phyloP scores from a whole-genome alignment of 1,140 invertebrate species.

The Drosophila equinoxialis region DNA sequence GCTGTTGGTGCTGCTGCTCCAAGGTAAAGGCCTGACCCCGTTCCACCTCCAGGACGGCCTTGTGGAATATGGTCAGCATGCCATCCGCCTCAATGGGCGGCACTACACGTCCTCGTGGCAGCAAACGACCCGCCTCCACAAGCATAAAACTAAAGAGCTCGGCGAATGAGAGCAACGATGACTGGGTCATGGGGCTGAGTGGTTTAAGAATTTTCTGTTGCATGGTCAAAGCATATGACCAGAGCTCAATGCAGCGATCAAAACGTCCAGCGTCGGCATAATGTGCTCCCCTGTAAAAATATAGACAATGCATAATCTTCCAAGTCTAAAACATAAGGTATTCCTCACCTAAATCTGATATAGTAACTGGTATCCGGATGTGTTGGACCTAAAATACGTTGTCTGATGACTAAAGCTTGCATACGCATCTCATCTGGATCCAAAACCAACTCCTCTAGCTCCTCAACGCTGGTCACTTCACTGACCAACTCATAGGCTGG shows the following conservation, averaged over 20 bases:
- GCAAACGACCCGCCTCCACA: slow-evolving; percentile 88
- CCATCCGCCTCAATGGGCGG: slow-evolving; percentile 91
- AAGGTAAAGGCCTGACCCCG: slow-evolving; percentile 81
- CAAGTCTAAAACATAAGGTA: too few species aligned
- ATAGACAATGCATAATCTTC: too few species aligned
- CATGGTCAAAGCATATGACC: slow-evolving; percentile 99
- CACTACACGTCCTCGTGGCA: slow-evolving; percentile 88
- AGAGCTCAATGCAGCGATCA: slow-evolving; percentile 94
- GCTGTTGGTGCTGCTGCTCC: slow-evolving; percentile 62
- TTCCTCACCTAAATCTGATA: slow-evolving; percentile 86
- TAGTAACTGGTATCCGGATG: slow-evolving; percentile 99
- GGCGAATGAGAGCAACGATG: slow-evolving; percentile 95
- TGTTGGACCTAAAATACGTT: slow-evolving; percentile 94
- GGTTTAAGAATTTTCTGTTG: slow-evolving; percentile 96
- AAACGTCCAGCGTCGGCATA: slow-evolving; percentile 98
- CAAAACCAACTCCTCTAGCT: slow-evolving; percentile 92
- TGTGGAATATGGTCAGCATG: slow-evolving; percentile 91
- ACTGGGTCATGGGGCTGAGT: slow-evolving; percentile 97
- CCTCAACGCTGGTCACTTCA: slow-evolving; percentile 91
- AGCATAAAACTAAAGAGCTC: slow-evolving; percentile 98
- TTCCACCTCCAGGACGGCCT: slow-evolving; percentile 89
- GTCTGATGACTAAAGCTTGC: slow-evolving; percentile 96
- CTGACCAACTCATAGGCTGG: slow-evolving; percentile 94
- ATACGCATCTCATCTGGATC: slow-evolving; percentile 98
- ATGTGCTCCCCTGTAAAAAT: slow-evolving; percentile 90